A percentile compares a stretch with the other conserved stretches of the same genome.
Conservation (phyloP, 2,113 vertebrate genomes). For the Synchiropus splendidus region DNA sequence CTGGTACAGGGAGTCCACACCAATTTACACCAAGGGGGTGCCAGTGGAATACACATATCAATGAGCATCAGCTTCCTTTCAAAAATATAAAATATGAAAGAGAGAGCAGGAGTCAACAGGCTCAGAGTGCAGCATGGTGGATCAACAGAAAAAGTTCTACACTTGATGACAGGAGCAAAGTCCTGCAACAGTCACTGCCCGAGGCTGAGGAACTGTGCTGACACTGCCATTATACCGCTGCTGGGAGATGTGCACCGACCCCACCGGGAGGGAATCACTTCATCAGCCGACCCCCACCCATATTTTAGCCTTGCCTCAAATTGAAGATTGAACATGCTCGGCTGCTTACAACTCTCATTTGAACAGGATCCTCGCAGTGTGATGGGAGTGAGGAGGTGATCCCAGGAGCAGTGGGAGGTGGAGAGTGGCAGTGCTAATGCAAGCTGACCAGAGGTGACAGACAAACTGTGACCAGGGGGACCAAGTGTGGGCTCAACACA, state of each 20-base stretch:
- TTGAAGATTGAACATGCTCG: conserved; percentile 12
- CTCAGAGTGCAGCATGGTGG: no score
- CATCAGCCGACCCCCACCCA: conserved; percentile 13
- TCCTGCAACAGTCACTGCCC: conserved; percentile 6
- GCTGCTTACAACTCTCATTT: conserved; percentile 11
- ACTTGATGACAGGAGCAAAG: not conserved
- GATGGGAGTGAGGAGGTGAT: conserved; percentile 29
- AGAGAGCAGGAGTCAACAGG: no score
- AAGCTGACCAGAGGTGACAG: conserved; percentile 47
- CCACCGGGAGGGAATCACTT: conserved; percentile 6
- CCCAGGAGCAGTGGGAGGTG: conserved; percentile 28
- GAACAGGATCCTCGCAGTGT: conserved; percentile 15
- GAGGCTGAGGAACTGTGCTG: conserved; percentile 14
- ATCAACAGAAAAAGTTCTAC: not conserved
- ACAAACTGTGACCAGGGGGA: conserved; percentile 44
- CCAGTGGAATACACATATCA: no score
- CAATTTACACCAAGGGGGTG: no score
- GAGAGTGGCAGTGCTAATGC: conserved; percentile 30
- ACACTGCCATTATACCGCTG: conserved; percentile 9
- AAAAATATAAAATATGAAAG: no score
- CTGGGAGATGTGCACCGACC: conserved; percentile 7
- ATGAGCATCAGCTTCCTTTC: no score
- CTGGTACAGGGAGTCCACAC: no score
- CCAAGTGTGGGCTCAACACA: conserved; percentile 15
- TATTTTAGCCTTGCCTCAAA: conserved; percentile 4